These are phyloP conservation scores for Adineta ricciae DNA, from an alignment of 2,888 invertebrate genomes.

Conservation along the genomic window DNA sequence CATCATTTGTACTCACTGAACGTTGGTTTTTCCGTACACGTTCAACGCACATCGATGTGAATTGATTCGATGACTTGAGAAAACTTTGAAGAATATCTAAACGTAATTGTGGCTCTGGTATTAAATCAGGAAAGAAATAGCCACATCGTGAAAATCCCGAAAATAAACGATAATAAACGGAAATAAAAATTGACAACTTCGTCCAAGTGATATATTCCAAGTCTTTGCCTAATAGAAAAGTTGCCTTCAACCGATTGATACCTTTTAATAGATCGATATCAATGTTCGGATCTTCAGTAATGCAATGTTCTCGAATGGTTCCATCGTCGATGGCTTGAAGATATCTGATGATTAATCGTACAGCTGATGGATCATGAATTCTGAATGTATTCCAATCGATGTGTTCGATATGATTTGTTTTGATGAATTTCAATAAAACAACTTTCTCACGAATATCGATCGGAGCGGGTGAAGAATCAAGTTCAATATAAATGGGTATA, in stretches of 20 bases:
- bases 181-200: neutral
- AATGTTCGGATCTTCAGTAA: neutral
- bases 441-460: neutral
- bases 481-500: neutral
- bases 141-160: neutral
- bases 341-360: neutral
- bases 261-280: neutral
- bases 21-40: neutral
- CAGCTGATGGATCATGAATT: neutral
- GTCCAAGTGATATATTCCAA: neutral
- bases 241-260: neutral
- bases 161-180: neutral
- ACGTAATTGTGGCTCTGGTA: neutral
- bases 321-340: neutral
- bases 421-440: neutral
- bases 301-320: neutral
- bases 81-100: constrained; percentile 4
- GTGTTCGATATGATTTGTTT: neutral
- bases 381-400: neutral
- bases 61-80: constrained; percentile 2
- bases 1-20: neutral
- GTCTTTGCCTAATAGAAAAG: neutral
- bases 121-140: neutral
- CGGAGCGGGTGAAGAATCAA: neutral
- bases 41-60: neutral